phyloP scores from a whole-genome alignment of 1,140 invertebrate genomes.

The Colletes gigas region DNA sequence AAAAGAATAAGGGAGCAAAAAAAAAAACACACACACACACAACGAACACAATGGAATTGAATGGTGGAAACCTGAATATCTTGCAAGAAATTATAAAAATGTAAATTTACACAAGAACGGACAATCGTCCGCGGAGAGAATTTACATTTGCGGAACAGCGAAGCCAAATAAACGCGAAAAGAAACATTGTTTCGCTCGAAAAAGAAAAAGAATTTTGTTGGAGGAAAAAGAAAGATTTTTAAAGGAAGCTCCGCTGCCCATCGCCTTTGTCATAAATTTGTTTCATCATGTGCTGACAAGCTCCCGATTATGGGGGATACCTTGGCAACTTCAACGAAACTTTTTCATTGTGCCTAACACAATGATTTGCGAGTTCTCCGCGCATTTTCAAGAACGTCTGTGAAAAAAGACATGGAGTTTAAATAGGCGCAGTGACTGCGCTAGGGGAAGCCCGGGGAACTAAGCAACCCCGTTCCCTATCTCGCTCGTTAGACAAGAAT shows the following conservation, averaged over 20 bases:
- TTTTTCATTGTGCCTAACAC: conserved; percentile 37
- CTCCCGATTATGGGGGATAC: conserved; percentile 9
- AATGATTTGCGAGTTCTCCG: conserved; percentile 21
- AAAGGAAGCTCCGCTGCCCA: conserved; percentile 2
- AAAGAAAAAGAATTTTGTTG: not conserved
- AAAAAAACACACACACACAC: too few species aligned
- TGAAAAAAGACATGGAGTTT: not conserved
- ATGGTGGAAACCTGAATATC: too few species aligned
- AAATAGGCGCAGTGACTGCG: not conserved
- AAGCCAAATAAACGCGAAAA: too few species aligned
- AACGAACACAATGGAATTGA: too few species aligned
- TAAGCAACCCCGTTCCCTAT: not conserved
- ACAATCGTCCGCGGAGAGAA: not conserved
- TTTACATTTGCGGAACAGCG: too few species aligned
- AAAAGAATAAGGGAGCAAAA: too few species aligned
- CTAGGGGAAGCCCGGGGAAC: not conserved
- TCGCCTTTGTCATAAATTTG: conserved; percentile 33
- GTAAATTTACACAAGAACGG: too few species aligned
- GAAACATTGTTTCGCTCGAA: not conserved
- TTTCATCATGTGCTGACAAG: conserved; percentile 24
- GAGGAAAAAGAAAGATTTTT: too few species aligned
- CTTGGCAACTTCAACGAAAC: conserved; percentile 32
- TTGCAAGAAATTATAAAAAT: too few species aligned
- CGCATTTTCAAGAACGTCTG: not conserved
- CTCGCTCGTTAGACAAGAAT: not conserved